Evolutionary conservation across 2,113 vertebrate genomes (phyloP), one percentile per base, ranked within the genome.

Genomic region (Electrona antarctica): DNA sequence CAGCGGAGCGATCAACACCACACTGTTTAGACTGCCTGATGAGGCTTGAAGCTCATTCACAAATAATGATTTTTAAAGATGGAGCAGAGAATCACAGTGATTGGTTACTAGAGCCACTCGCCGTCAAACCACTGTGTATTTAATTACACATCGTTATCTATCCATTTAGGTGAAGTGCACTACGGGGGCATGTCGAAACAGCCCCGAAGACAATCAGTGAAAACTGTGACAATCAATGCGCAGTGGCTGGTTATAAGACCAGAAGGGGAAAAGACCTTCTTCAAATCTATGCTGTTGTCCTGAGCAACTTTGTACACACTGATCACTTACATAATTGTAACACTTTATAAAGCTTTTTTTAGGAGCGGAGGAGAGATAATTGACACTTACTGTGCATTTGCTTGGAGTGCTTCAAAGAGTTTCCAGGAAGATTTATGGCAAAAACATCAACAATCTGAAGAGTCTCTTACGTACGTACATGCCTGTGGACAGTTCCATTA

Each of bases 11-110:
- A 33, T 77, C 51, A 65, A 65, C 52, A 52, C 56, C 48, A 52
- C 61, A 33, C 21, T 63, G 64, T 67, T 73, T 73, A 56, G 64
- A n/a, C 41, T 59, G 49, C 51, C 64, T 76, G 67, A 82, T 72
- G 72, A 75, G 67, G 47, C 71, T 57, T 78, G 64, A 75, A 77
- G 74, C 56, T 69, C 59, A 33, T 79, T 48, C 47, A 61, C 50
- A 76, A 79, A 72, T 62, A 71, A 57, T 66, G 59, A 71, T 63
- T 77, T 56, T 51, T 60, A 48, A 63, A 54, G 46, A 48, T 11
- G 21, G 33, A 51, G 8, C 11, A 46, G 28, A 59, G 28, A 7
- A 56, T 15, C 33, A 41, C 33, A 41, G 33, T 41, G 33, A 41
- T 41, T 41, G 33, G 33, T 41, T 41, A 41, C 3, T 5, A 56